Percentiles rank a stretch among this genome's conserved stretches.
These are phyloP conservation scores for Alligator sinensis DNA, from an alignment of 2,113 vertebrate species.

Conservation along the genomic window DNA sequence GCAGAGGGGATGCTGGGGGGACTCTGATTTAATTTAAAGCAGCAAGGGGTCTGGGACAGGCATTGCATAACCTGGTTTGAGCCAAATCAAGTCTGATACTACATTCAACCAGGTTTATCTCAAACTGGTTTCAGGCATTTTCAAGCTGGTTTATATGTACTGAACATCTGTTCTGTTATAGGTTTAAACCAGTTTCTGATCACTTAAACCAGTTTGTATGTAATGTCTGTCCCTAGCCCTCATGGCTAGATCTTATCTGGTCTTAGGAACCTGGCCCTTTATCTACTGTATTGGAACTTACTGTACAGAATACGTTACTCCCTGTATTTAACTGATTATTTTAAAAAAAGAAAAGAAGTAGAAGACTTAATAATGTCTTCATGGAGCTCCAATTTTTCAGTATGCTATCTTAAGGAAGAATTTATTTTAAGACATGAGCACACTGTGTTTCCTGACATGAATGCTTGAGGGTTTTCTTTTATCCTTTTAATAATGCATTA, in stretches of 20 bases:
- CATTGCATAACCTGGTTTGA: too few relatives aligned
- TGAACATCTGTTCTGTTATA: too few relatives aligned
- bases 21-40: too few relatives aligned
- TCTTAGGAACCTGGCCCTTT: neutral
- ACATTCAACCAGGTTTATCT: too few relatives aligned
- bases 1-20: too few relatives aligned
- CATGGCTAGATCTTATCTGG: neutral
- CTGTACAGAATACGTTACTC: fast-evolving
- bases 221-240: too few relatives aligned
- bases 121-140: too few relatives aligned
- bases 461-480: neutral
- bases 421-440: neutral
- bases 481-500: neutral
- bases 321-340: neutral
- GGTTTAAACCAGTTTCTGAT: too few relatives aligned
- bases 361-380: neutral
- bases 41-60: too few relatives aligned
- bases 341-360: neutral
- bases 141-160: too few relatives aligned
- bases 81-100: too few relatives aligned
- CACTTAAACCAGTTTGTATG: too few relatives aligned
- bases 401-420: neutral
- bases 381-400: neutral
- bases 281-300: neutral
- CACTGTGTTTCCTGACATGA: fast-evolving